phyloP scores from a whole-genome alignment of 2,113 vertebrate species.

The Sphyrna mokarran region DNA sequence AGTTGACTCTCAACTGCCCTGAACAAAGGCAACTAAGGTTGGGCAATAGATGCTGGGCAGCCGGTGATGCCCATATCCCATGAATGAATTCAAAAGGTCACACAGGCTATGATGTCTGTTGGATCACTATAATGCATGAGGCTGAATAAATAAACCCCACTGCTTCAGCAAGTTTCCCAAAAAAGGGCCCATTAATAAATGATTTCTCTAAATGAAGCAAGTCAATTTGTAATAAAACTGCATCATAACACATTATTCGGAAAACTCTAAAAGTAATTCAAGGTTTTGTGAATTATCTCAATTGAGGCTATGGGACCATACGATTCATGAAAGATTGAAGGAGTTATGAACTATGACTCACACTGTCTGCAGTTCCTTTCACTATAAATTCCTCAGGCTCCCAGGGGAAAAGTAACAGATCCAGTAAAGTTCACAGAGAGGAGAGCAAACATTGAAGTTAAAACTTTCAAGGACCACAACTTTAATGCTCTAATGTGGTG shows the following conservation, averaged over 20 bases:
- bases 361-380: conserved; percentile 1
- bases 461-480: neutral
- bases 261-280: neutral
- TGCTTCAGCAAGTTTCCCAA: neutral
- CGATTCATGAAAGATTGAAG: neutral
- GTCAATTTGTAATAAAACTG: neutral
- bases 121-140: neutral
- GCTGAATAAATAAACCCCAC: neutral
- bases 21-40: too few species aligned
- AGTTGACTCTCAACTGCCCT: too few species aligned
- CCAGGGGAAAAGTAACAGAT: conserved; percentile 13
- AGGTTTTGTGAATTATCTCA: neutral
- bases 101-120: neutral
- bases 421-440: conserved; percentile 30
- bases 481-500: neutral
- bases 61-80: too few species aligned
- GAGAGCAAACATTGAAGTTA: neutral
- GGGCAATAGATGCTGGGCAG: too few species aligned
- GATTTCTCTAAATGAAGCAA: neutral
- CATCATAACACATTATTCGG: neutral
- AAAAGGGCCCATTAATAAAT: neutral
- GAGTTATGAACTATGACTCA: conserved; percentile 23
- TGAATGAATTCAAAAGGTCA: neutral
- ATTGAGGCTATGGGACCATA: neutral
- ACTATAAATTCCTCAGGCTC: conserved; percentile 12